Percentiles rank a stretch among this genome's conserved stretches.
Evolutionary conservation across 1,140 invertebrate genomes (phyloP).

Genomic region (Drosophila suzukii): DNA sequence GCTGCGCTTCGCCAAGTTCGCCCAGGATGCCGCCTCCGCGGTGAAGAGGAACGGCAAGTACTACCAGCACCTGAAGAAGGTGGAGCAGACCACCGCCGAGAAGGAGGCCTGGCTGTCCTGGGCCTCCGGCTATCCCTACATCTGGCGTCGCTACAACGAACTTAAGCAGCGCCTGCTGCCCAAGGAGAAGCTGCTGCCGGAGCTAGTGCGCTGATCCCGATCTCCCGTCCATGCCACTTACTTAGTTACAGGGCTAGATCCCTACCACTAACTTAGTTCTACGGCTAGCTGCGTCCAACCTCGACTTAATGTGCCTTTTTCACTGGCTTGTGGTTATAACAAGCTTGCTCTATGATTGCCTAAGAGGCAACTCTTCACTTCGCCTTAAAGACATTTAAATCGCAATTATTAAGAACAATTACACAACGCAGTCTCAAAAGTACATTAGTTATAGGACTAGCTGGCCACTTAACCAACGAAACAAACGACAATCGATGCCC

Average conservation of each 20-base stretch:
- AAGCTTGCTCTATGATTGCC: neutral
- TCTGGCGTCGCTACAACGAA: constrained; percentile 71
- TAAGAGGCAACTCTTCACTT: neutral
- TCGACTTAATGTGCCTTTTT: neutral
- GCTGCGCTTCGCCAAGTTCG: constrained; percentile 69
- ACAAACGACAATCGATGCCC: constrained; percentile 40
- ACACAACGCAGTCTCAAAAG: neutral
- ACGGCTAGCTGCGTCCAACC: constrained; percentile 14
- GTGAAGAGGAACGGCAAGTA: constrained; percentile 74
- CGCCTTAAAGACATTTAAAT: neutral
- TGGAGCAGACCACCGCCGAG: constrained; percentile 56
- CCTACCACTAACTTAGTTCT: constrained; percentile 34
- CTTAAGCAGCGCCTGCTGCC: constrained; percentile 64
- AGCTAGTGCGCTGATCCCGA: constrained; percentile 67
- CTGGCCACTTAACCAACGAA: constrained; percentile 6
- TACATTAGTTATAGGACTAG: neutral
- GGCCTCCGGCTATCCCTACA: constrained; percentile 65
- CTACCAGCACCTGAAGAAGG: constrained; percentile 70
- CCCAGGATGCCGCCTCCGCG: constrained; percentile 57
- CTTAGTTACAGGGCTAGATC: constrained; percentile 1
- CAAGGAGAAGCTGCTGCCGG: constrained; percentile 72
- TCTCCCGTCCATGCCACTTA: neutral
- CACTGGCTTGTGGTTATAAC: neutral
- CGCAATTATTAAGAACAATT: neutral
- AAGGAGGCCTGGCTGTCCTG: constrained; percentile 71